Conservation (phyloP, 2,888 invertebrate genomes). For the Cremastobaeus sp. region DNA sequence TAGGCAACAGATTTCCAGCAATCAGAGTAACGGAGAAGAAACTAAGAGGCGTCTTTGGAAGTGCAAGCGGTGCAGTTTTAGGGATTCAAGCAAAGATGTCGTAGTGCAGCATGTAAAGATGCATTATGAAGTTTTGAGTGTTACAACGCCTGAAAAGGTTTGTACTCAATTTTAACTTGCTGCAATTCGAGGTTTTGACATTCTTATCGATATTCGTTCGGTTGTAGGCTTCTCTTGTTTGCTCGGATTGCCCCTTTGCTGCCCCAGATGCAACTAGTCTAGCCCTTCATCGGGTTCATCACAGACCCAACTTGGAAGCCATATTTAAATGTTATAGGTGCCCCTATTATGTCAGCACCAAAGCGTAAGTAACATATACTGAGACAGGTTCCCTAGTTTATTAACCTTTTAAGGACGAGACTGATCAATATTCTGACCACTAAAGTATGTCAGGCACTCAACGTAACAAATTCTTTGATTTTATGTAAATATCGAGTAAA, state of each 20-base stretch:
- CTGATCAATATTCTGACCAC: no score
- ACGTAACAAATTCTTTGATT: no score
- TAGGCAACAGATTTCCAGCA: constrained; percentile 2
- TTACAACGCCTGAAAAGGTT: constrained; percentile 9
- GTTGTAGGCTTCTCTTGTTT: constrained; percentile 75
- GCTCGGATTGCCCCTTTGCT: constrained; percentile 87
- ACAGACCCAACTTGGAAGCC: constrained; percentile 84
- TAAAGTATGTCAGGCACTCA: no score
- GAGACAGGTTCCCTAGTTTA: no score
- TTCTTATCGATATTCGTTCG: no score
- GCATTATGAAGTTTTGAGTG: constrained; percentile 80
- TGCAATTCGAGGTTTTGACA: no score
- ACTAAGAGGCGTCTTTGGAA: constrained; percentile 90
- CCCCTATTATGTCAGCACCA: constrained; percentile 86
- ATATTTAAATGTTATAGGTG: constrained; percentile 90
- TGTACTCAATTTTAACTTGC: neutral
- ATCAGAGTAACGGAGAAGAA: constrained; percentile 75
- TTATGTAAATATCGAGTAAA: no score
- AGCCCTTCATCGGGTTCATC: constrained; percentile 84
- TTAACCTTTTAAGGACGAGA: no score
- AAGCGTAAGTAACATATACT: constrained; percentile 81
- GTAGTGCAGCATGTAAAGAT: constrained; percentile 84
- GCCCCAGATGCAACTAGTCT: constrained; percentile 81
- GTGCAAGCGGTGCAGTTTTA: constrained; percentile 93
- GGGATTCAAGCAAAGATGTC: constrained; percentile 83